Evolutionary conservation across 2,888 invertebrate species (phyloP), one percentile per base, ranked within the genome.

Genomic region (Toxonevra muliebris): DNA sequence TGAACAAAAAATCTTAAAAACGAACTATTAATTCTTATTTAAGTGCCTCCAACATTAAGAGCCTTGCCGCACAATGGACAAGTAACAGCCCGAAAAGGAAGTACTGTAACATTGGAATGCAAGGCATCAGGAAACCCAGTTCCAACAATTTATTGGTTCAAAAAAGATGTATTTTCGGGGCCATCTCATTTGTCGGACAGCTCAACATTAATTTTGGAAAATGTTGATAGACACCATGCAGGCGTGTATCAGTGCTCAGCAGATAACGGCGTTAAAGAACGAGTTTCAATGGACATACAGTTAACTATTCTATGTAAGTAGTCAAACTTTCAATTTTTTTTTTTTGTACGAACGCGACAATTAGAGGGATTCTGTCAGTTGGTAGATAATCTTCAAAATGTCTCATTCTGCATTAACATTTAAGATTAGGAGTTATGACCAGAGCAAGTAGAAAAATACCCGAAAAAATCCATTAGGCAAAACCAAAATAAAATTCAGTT

Each of bases 41-140:
- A 64, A 85, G 91, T 91, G 7, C 91, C 91, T n/a, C 91, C 91
- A 3, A 89, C 89, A 68, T 88, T 91, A 50, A 84, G 90, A 55
- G 88, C 90, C 7, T 86, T 90, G 30, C 91, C 91, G 0, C 89
- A 90, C 79, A 89, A 87, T 73, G 86, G 90, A 0, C 90, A 90
- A 80, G 88, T 91, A n/a, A 90, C 90, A 19, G 91, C 91, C 9
- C 83, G 91, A 30, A 88, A 91, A 66, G 91, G 90, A 0, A 90
- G 90, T 43, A 89, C 90, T 0, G 89, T 91, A 0, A 90, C 91
- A 58, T 84, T 92, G 42, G 90, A 91, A 82, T 92, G 92, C 77
- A 86, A 90, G 69, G 91, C 91, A 0, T 88, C 90, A 0, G 92
- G 92, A 9, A 92, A 92, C 83, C 92, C 92, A 0, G 90, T 91